Base-by-base conservation (phyloP, 64 coral and sea anemone species). In the Pocillopora verrucosa region DNA sequence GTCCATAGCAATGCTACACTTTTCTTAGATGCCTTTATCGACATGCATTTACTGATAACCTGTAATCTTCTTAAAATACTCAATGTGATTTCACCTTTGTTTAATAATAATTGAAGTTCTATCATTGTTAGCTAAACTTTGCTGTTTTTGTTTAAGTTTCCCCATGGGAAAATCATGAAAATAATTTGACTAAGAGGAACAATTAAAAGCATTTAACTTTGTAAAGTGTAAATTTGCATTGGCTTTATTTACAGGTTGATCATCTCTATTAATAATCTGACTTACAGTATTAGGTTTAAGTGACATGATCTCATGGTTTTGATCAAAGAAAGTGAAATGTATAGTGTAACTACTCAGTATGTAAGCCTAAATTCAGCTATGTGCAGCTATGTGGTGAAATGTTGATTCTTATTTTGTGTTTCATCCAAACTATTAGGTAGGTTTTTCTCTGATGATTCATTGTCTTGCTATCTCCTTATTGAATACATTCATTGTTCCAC, bases 51-150 rank as follows among this genome's bases (percentile, higher is more conserved):
- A 70, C 41, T 51, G 41, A 51, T 51, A 51, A 51, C 41, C 41
- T 51, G 22, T 76, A 38, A 76, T 76, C 14, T 14, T 76, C 74
- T 76, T 38, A 38, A 34, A 13, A 25, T 7, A 76, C 6, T 20
- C 74, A 76, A 16, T 19, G 38, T 76, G 34, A 37, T 37, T 13
- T 76, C 38, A 36, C 19, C 11, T 76, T 76, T 76, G 16, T 36
- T 15, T 56, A 76, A 61, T 79, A 25, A 79, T 13, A 59, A 60
- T 79, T 13, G 59, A n/a, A 79, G 77, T 79, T n/a, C 22, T 79
- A 16, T 60, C 77, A 60, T 79, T 79, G 77, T 79, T 60, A 24
- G 58, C 77, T 20, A 79, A 79, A 57, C 77, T 56, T 77, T 56
- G 41, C 37, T 79, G n/a, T 79, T 79, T 79, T 26, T 79, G 77